Evolutionary conservation across 1,140 invertebrate species (phyloP).

Genomic region (Argopecten irradians): DNA sequence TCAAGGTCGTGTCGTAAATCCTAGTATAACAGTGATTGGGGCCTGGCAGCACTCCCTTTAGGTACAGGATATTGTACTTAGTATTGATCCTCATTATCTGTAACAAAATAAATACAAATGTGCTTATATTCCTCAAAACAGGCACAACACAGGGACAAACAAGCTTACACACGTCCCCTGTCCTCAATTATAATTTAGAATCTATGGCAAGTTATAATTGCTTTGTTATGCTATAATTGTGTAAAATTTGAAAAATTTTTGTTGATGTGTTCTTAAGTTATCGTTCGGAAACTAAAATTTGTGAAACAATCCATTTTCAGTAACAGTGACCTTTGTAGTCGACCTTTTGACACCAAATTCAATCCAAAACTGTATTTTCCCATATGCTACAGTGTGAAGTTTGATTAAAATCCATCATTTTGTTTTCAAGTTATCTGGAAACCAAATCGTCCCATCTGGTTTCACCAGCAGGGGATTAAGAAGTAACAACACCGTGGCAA

Average conservation of each 20-base stretch:
- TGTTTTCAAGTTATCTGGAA: not conserved
- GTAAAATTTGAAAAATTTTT: no score
- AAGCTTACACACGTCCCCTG: not conserved
- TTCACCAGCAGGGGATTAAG: no score
- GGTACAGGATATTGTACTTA: slow-evolving; percentile 94
- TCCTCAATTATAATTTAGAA: not conserved
- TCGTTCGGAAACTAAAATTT: no score
- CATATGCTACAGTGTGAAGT: no score
- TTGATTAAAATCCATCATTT: no score
- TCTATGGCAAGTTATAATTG: not conserved
- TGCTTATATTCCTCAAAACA: not conserved
- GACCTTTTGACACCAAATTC: no score
- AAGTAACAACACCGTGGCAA: not conserved
- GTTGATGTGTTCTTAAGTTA: no score
- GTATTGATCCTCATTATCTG: slow-evolving; percentile 94
- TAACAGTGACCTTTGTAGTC: no score
- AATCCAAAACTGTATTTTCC: no score
- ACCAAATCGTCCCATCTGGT: not conserved
- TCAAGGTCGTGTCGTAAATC: slow-evolving; percentile 88
- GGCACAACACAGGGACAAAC: not conserved
- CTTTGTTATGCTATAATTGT: no score
- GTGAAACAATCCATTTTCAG: no score
- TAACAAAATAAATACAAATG: slow-evolving; percentile 56
- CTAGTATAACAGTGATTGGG: slow-evolving; percentile 87
- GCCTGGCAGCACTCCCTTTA: slow-evolving; percentile 90